Evolutionary conservation across 2,797 vertebrate species (phyloP).

Genomic region (Fundulus diaphanus): DNA sequence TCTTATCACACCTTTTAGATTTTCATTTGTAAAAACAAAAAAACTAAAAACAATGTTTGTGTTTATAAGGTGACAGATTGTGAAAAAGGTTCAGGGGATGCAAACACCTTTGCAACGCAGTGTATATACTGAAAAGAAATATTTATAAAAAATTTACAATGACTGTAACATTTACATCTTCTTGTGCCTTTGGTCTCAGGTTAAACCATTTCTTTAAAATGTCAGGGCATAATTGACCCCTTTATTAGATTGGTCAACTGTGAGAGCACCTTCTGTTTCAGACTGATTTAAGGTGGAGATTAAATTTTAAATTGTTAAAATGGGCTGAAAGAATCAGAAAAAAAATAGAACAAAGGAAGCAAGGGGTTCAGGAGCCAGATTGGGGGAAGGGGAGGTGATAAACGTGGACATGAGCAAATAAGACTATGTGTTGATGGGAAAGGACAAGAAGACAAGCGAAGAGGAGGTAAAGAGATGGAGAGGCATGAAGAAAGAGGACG

Average conservation of each 20-base stretch:
- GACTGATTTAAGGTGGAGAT: neutral
- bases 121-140: neutral
- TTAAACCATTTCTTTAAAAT: constrained; percentile 20
- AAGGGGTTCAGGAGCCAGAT: constrained; percentile 14
- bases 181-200: neutral
- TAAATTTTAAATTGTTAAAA: constrained; percentile 16
- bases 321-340: constrained; percentile 11
- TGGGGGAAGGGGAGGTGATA: constrained; percentile 22
- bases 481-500: constrained; percentile 23
- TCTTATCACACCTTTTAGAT: neutral
- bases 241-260: constrained; percentile 24
- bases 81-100: neutral
- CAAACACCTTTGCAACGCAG: neutral
- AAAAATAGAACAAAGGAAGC: constrained; percentile 21
- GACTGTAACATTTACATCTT: neutral
- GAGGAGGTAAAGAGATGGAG: constrained; percentile 9
- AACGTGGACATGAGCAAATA: constrained; percentile 42
- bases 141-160: neutral
- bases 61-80: neutral
- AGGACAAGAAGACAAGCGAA: neutral
- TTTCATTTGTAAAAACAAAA: neutral
- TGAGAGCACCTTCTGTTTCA: constrained; percentile 8
- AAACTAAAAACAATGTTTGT: neutral
- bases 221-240: constrained; percentile 23
- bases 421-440: constrained; percentile 19